These are phyloP conservation scores for Pseudococcus jackbeardsleyi DNA, from an alignment of 2,888 invertebrate genomes.

Conservation along the genomic window DNA sequence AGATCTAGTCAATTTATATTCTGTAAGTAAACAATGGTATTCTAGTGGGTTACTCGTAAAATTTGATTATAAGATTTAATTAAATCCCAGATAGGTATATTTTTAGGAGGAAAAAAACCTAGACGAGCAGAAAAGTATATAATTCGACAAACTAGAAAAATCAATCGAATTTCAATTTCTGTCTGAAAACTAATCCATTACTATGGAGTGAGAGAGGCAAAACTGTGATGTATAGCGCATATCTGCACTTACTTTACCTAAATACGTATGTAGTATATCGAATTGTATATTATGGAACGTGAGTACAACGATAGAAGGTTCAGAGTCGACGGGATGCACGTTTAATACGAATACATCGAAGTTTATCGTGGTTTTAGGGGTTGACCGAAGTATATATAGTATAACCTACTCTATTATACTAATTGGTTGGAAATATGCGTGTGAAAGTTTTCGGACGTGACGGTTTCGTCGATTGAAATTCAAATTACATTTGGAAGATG, in stretches of 20 bases:
- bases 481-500: slow-evolving; percentile 21
- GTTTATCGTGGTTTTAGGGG: not conserved
- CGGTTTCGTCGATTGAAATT: slow-evolving; percentile 10
- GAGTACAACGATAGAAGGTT: not conserved
- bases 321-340: not conserved
- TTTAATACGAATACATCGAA: not conserved
- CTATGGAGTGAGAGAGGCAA: not conserved
- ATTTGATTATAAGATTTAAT: no score
- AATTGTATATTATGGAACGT: not conserved
- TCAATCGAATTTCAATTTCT: not conserved
- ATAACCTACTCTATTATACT: not conserved
- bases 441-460: slow-evolving; percentile 1
- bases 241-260: not conserved
- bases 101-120: no score
- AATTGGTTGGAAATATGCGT: slow-evolving; percentile 33
- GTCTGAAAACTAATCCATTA: slow-evolving; percentile 9
- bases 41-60: no score
- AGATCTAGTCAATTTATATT: no score
- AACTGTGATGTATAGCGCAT: not conserved
- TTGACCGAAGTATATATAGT: not conserved
- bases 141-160: not conserved
- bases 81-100: no score
- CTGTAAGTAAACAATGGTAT: no score
- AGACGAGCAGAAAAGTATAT: not conserved
- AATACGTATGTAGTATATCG: not conserved